Conservation (phyloP, 2,797 vertebrate species). For the Cheirogaleus major region DNA sequence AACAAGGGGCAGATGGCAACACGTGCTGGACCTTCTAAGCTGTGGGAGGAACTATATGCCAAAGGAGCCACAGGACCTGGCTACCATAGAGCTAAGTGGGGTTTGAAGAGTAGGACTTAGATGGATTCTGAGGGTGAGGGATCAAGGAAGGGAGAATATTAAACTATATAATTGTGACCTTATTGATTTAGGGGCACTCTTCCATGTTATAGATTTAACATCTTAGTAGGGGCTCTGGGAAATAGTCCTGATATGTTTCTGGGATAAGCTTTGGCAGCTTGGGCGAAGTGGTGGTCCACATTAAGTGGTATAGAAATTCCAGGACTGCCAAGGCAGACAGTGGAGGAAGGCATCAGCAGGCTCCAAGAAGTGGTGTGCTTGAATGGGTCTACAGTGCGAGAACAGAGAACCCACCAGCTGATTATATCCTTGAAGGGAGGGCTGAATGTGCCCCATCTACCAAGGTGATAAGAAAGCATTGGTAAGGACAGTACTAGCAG, state of each 20-base stretch:
- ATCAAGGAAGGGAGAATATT: not conserved
- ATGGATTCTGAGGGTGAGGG: not conserved
- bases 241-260: not conserved
- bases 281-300: not conserved
- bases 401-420: not conserved
- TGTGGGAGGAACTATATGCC: not conserved
- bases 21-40: not conserved
- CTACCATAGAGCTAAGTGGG: not conserved
- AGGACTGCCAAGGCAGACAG: not conserved
- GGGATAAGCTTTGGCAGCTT: not conserved
- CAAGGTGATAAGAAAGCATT: not conserved
- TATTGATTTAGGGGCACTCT: not conserved
- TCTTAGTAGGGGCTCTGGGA: not conserved
- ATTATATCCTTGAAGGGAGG: not conserved
- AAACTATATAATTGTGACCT: not conserved
- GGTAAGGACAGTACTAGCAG: not conserved
- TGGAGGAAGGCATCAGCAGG: not conserved
- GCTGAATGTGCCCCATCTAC: not conserved
- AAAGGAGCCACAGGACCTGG: rapidly evolving
- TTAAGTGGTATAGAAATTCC: not conserved
- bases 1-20: not conserved
- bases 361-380: not conserved
- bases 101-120: not conserved
- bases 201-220: not conserved
- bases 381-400: not conserved